Evolutionary conservation across 2,797 vertebrate species (phyloP), one percentile per base, ranked within the genome.

Genomic region (Diplodus sargus): DNA sequence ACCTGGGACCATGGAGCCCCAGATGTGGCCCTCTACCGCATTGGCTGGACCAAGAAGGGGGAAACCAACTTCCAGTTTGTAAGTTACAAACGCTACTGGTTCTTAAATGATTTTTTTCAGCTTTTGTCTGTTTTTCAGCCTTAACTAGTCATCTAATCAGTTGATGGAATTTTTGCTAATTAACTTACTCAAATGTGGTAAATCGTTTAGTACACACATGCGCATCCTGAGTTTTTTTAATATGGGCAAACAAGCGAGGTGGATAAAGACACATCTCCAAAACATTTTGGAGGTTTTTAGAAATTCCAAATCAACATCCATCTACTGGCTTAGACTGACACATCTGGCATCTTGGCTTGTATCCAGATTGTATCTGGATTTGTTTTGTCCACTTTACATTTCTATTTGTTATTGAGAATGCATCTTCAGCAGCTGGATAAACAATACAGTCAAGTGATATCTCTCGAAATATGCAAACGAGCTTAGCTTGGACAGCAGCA

Each of bases 1-100:
- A 96, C 96, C 0, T 99, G 98, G 98, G 95, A 98, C 30, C 97
- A 99, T 17, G 97, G 97, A 20, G 98, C 97, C 64, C 92, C 96
- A 0, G 98, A 99, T 56, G 97, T 99, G 6, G 94, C 96, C 64
- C 93, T 99, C 0, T 99, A 99, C 70, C 96, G 97, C 78, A 83
- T 99, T 23, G 94, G 93, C 23, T 99, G 97, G 97, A 84, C 84
- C 30, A 97, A 95, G 83, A 92, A 89, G 70, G 97, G 96, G 13
- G 91, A 84, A 4, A 20, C 3, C 0, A 83, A 95, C 58, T 8
- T 34, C 28, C 10, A 87, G 39, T 70, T n/a, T 66, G 93, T 94
- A 70, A 89, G 93, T 86, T 2, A 3, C 28, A 28, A 14, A 61
- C 0, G 5, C 10, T 18, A 17, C 17, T 42, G 15, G 1, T 30